Evolutionary conservation across 2,797 vertebrate genomes (phyloP).

Genomic region (Sylvia borin): DNA sequence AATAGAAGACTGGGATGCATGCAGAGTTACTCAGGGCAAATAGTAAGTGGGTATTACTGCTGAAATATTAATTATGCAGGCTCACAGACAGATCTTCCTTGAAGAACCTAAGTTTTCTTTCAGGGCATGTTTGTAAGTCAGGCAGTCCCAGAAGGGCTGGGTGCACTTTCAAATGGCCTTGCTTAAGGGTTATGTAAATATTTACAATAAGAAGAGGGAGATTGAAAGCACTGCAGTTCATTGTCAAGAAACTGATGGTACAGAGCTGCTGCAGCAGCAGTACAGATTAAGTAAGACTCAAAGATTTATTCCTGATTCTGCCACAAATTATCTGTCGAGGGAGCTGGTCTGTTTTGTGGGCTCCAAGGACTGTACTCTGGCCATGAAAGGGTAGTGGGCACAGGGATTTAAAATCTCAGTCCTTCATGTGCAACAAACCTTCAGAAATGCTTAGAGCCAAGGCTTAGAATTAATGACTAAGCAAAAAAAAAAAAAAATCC

Average conservation of each 20-base stretch:
- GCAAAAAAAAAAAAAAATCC: background rate
- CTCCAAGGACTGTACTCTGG: background rate
- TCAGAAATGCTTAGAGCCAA: background rate
- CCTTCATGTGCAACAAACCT: background rate
- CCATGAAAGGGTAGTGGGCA: background rate
- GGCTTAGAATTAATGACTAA: background rate
- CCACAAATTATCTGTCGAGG: background rate
- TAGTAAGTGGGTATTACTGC: background rate
- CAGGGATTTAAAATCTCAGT: background rate
- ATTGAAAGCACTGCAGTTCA: background rate
- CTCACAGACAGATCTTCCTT: background rate
- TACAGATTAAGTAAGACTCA: background rate
- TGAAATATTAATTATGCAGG: background rate
- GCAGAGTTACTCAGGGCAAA: background rate
- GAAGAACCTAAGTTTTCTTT: background rate
- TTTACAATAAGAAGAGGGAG: background rate
- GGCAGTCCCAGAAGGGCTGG: background rate
- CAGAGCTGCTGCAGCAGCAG: background rate
- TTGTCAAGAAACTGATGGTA: background rate
- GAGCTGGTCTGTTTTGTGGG: background rate
- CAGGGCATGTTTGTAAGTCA: background rate
- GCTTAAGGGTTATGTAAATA: background rate
- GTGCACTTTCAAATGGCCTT: background rate
- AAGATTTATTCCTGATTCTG: background rate
- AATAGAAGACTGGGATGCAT: background rate